Percentiles rank a stretch among this genome's conserved stretches.
These are phyloP conservation scores for Siniperca obscura DNA, from an alignment of 2,797 vertebrate genomes.

Conservation along the genomic window DNA sequence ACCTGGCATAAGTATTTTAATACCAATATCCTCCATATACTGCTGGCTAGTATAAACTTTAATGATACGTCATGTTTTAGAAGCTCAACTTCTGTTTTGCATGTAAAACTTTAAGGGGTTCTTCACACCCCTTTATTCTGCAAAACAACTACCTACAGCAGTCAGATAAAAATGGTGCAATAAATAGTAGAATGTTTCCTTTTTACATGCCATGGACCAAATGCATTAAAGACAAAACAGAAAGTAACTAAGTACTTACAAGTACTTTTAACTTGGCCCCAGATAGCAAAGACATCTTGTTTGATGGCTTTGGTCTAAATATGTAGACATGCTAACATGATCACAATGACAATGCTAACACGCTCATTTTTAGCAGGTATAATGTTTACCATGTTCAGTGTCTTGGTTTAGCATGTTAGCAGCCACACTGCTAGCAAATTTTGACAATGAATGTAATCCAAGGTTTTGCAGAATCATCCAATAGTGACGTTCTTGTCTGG, in stretches of 20 bases:
- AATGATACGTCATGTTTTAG: slow-evolving; percentile 11
- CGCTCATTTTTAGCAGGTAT: not conserved
- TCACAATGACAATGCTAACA: not conserved
- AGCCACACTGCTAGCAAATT: not conserved
- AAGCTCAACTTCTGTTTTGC: slow-evolving; percentile 13
- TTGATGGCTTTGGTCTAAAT: not conserved
- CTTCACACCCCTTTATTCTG: not conserved
- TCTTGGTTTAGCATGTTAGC: not conserved
- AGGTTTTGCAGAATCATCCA: not conserved
- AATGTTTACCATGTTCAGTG: not conserved
- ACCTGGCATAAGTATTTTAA: slow-evolving; percentile 21
- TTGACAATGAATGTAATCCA: not conserved
- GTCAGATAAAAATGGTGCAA: not conserved
- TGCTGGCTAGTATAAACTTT: slow-evolving; percentile 1
- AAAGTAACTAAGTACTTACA: not conserved
- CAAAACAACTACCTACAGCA: not conserved
- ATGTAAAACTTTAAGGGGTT: slow-evolving; percentile 6
- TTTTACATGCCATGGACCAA: not conserved
- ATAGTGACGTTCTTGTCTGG: not conserved
- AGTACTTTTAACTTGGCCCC: not conserved
- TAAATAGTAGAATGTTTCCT: not conserved
- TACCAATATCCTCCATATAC: not conserved
- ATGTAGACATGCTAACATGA: not conserved
- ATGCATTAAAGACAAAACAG: not conserved
- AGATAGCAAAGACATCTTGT: not conserved